Base-by-base conservation (phyloP, 2,888 invertebrate species). In the Pyrgus malvae region DNA sequence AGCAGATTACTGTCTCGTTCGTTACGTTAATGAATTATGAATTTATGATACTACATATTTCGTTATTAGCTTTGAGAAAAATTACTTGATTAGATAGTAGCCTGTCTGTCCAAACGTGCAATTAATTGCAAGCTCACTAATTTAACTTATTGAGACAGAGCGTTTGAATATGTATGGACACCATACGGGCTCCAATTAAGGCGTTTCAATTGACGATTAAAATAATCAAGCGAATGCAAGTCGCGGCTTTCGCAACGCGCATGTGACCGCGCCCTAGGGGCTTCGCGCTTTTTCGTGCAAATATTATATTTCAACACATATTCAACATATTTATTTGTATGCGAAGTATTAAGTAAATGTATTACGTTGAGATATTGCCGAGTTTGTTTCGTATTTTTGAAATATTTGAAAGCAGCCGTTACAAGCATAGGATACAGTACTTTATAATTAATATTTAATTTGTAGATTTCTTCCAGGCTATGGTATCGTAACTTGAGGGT, bases 181-280 rank as follows among this genome's bases (percentile, higher is more conserved):
- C 40, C 53, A 54, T 54, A 54, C 53, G 53, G 53, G 53, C 53
- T 54, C 46, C 53, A 54, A 54, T 54, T 54, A 54, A 54, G 53
- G 45, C 45, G 46, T 53, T 53, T 46, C 46, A 54, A 54, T 46
- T 54, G 53, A 29, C 40, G 53, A 54, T 46, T 54, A 54, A 54
- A 54, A 54, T 54, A 54, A 54, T 54, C 53, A 54, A 45, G 53
- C 33, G 40, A 45, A 53, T 53, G 45, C 59, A 55, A 21, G 2
- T 16, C 58, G 40, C 55, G 14, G 31, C 44, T 44, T 25, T 51
- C 51, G 51, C 51, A 51, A 51, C 35, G 6, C 21, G 33, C n/a
- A 23, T 27, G 48, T 49, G 40, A 25, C 29, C 40, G 48, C 48
- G 40, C 48, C 48, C 27, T 38, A n/a, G 14, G 12, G 12, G 23